Evolutionary conservation across 2,113 vertebrate species (phyloP).

Genomic region (Psophia crepitans): DNA sequence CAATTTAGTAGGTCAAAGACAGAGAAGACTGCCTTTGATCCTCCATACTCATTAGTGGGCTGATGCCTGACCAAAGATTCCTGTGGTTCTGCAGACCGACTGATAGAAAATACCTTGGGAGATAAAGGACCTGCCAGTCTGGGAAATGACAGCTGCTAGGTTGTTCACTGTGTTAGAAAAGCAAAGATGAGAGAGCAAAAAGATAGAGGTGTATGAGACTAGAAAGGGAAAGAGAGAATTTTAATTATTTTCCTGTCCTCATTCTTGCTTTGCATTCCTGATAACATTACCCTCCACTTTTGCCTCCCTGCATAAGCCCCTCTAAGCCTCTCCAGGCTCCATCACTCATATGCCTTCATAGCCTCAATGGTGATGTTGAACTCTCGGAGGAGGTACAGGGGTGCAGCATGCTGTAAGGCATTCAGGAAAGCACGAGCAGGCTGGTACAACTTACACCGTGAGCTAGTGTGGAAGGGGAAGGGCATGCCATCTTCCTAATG

Average conservation of each 20-base stretch:
- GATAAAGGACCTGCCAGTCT: not conserved
- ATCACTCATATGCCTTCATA: accelerated
- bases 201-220: not conserved
- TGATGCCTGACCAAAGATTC: not conserved
- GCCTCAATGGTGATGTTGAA: not conserved
- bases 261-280: not conserved
- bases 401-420: no score
- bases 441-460: no score
- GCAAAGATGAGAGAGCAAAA: not conserved
- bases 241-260: not conserved
- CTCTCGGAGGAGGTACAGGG: not conserved
- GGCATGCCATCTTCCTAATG: not conserved
- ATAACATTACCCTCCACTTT: not conserved
- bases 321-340: not conserved
- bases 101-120: not conserved
- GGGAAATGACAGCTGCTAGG: not conserved
- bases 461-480: not conserved
- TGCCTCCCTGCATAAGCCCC: not conserved
- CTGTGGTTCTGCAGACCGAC: not conserved
- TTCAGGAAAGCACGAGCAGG: not conserved
- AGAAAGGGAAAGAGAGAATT: not conserved
- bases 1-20: not conserved
- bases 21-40: not conserved
- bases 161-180: not conserved
- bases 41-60: not conserved